Evolutionary conservation across 2,113 vertebrate genomes (phyloP).

Genomic region (Rhynchomys soricoides): DNA sequence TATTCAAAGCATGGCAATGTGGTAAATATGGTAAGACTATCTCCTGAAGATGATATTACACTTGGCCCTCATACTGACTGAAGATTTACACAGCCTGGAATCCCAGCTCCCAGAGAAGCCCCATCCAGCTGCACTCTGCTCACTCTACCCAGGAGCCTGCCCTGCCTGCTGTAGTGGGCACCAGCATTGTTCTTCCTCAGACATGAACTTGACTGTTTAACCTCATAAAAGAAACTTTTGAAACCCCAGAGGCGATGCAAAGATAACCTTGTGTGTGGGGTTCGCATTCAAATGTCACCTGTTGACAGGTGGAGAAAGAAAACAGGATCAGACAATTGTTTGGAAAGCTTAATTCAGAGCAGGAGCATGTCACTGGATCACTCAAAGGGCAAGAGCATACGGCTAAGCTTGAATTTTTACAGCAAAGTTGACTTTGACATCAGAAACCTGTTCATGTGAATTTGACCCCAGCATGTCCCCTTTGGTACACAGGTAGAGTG

Average conservation of each 20-base stretch:
- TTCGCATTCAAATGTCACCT: not conserved
- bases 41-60: not conserved
- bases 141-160: not conserved
- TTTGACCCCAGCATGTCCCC: not conserved
- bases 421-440: not conserved
- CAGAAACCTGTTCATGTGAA: not conserved
- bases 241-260: not conserved
- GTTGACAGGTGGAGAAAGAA: not conserved
- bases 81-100: not conserved
- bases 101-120: not conserved
- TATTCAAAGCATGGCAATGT: not conserved
- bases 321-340: not conserved
- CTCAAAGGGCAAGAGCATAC: not conserved
- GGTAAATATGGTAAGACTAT: not conserved
- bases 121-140: not conserved
- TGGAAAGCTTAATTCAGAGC: not conserved
- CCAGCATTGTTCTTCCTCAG: not conserved
- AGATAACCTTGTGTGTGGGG: rapidly evolving
- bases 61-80: not conserved
- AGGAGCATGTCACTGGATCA: not conserved
- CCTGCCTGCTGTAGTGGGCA: not conserved
- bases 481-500: not conserved
- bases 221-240: not conserved
- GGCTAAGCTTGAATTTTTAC: not conserved
- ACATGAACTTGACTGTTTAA: not conserved